Percentiles rank a stretch among this genome's conserved stretches.
phyloP scores from a whole-genome alignment of 2,113 vertebrate genomes.

The Tachysurus vachellii region DNA sequence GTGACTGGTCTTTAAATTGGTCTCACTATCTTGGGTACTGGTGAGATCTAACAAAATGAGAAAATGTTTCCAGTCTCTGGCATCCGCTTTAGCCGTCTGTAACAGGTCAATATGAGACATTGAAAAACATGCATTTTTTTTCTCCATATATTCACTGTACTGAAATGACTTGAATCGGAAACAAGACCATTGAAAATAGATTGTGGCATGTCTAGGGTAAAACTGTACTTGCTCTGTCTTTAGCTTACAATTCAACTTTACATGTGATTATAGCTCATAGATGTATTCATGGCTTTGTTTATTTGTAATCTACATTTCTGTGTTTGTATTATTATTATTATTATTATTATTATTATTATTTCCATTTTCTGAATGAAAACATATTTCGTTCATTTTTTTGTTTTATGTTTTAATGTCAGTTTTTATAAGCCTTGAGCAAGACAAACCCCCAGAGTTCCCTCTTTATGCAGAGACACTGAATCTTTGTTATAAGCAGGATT shows the following conservation, averaged over 20 bases:
- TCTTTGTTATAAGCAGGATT: slow-evolving; percentile 67
- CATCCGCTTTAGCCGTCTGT: slow-evolving; percentile 6
- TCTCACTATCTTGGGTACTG: slow-evolving; percentile 29
- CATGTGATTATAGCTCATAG: slow-evolving; percentile 56
- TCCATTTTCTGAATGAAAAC: slow-evolving; percentile 21
- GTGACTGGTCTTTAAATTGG: not conserved
- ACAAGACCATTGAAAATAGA: slow-evolving; percentile 74
- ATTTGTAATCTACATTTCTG: slow-evolving; percentile 48
- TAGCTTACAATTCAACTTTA: slow-evolving; percentile 51
- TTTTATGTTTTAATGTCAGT: slow-evolving; percentile 36
- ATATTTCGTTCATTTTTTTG: slow-evolving; percentile 32
- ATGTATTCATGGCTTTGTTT: slow-evolving; percentile 55
- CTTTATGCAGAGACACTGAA: slow-evolving; percentile 63
- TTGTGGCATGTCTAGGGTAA: slow-evolving; percentile 66
- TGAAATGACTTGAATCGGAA: slow-evolving; percentile 77
- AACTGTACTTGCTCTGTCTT: slow-evolving; percentile 65
- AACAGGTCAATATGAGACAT: slow-evolving; percentile 44
- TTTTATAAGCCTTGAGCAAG: slow-evolving; percentile 16
- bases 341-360: slow-evolving; percentile 40
- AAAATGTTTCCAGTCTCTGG: slow-evolving; percentile 31
- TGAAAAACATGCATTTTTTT: slow-evolving; percentile 24
- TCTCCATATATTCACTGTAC: slow-evolving; percentile 70
- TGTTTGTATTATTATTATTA: not conserved
- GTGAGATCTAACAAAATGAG: slow-evolving; percentile 35
- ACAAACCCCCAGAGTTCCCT: slow-evolving; percentile 32